These are phyloP conservation scores for Masticophis lateralis DNA, from an alignment of 2,797 vertebrate genomes.

Conservation along the genomic window DNA sequence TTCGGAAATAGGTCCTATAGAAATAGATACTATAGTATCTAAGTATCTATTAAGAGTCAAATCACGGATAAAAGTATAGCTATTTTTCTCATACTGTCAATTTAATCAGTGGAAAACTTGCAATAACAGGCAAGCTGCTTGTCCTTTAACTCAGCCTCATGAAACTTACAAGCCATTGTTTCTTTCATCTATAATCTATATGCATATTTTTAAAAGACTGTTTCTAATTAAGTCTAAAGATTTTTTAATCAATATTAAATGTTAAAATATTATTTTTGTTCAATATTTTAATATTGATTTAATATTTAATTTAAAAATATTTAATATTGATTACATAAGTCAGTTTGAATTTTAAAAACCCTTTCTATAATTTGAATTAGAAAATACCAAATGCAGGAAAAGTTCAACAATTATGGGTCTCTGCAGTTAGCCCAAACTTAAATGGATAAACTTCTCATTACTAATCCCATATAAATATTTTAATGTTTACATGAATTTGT, in stretches of 20 bases:
- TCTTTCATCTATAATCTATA: neutral
- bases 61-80: neutral
- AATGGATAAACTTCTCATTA: neutral
- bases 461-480: neutral
- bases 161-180: neutral
- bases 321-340: too few relatives aligned
- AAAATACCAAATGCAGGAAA: neutral
- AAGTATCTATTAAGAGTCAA: neutral
- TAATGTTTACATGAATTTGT: neutral
- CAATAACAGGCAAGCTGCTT: neutral
- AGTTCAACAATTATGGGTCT: neutral
- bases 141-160: neutral
- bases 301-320: neutral
- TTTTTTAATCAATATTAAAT: neutral
- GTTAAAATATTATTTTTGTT: too few relatives aligned
- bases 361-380: neutral
- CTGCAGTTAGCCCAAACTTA: neutral
- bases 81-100: neutral
- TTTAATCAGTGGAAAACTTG: neutral
- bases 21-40: neutral
- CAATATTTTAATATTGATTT: too few relatives aligned
- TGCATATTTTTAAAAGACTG: neutral
- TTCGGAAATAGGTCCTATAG: neutral
- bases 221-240: neutral
- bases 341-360: neutral